These are phyloP conservation scores for Wiebesia pumilae DNA, from an alignment of 1,140 invertebrate genomes.

Conservation along the genomic window DNA sequence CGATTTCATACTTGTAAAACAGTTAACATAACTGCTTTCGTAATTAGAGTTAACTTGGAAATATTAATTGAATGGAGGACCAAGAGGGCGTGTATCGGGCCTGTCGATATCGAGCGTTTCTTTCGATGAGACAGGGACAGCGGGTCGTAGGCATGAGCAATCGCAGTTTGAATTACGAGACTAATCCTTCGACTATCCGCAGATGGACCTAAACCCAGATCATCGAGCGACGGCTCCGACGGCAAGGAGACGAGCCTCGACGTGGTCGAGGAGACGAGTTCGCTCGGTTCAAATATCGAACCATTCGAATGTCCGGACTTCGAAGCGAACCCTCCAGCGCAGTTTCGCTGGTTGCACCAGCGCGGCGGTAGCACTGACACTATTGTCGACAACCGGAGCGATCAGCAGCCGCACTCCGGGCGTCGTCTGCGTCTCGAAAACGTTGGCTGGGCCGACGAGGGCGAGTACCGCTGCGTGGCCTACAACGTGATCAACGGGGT, in stretches of 20 bases:
- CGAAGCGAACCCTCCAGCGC: slow-evolving; percentile 88
- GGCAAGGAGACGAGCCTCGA: slow-evolving; percentile 73
- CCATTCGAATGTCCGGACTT: slow-evolving; percentile 85
- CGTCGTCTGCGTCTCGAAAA: slow-evolving; percentile 66
- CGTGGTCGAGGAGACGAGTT: slow-evolving; percentile 68
- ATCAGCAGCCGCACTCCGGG: slow-evolving; percentile 39
- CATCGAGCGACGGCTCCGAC: neutral
- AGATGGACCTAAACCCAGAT: slow-evolving; percentile 84
- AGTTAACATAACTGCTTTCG: neutral
- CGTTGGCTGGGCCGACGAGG: slow-evolving; percentile 72
- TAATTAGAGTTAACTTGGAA: neutral
- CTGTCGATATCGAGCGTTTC: no score
- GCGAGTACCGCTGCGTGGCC: slow-evolving; percentile 70
- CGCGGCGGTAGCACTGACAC: slow-evolving; percentile 66
- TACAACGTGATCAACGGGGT: slow-evolving; percentile 72
- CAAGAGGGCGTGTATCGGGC: no score
- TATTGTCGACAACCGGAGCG: slow-evolving; percentile 60
- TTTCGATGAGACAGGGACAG: no score
- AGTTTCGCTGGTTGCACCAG: slow-evolving; percentile 76
- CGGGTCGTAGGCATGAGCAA: no score
- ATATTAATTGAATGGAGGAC: no score
- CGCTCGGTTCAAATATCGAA: slow-evolving; percentile 79
- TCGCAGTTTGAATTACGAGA: no score
- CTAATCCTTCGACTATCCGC: slow-evolving; percentile 31
- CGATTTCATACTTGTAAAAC: neutral